These are phyloP conservation scores for Sebastes trivittatus DNA, from an alignment of 2,797 vertebrate genomes.

Conservation along the genomic window DNA sequence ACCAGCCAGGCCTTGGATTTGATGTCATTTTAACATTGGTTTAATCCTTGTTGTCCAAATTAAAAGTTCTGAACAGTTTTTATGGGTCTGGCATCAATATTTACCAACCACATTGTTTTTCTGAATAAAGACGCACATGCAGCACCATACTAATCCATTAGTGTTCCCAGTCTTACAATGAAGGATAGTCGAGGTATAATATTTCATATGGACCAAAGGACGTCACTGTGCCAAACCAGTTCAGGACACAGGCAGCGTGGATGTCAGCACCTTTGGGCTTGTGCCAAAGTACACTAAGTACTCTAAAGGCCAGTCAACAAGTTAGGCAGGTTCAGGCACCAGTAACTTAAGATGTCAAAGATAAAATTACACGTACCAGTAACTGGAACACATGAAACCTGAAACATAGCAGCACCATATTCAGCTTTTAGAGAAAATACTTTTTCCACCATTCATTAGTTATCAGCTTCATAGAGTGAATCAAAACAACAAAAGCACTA, in stretches of 20 bases:
- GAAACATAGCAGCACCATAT: neutral
- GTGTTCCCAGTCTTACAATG: neutral
- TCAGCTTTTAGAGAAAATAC: neutral
- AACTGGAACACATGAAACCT: neutral
- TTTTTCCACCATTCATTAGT: neutral
- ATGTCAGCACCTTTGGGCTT: neutral
- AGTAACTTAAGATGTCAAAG: neutral
- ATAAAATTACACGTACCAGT: neutral
- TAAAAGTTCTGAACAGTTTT: slow-evolving; percentile 87
- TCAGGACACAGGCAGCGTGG: neutral
- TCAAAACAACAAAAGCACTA: neutral
- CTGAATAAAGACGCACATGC: neutral
- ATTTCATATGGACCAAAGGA: neutral
- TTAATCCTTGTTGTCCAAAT: slow-evolving; percentile 88
- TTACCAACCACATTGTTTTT: slow-evolving; percentile 6
- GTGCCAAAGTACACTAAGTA: neutral
- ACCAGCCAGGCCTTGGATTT: slow-evolving; percentile 75
- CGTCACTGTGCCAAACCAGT: neutral
- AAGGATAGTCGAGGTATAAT: neutral
- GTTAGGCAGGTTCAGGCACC: neutral
- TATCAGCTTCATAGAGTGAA: neutral
- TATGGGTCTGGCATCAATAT: slow-evolving; percentile 41
- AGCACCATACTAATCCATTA: neutral
- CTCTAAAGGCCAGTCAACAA: neutral
- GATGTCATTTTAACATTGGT: slow-evolving; percentile 87